Evolutionary conservation across 2,113 vertebrate genomes (phyloP).

Genomic region (human (Homo sapiens)): DNA sequence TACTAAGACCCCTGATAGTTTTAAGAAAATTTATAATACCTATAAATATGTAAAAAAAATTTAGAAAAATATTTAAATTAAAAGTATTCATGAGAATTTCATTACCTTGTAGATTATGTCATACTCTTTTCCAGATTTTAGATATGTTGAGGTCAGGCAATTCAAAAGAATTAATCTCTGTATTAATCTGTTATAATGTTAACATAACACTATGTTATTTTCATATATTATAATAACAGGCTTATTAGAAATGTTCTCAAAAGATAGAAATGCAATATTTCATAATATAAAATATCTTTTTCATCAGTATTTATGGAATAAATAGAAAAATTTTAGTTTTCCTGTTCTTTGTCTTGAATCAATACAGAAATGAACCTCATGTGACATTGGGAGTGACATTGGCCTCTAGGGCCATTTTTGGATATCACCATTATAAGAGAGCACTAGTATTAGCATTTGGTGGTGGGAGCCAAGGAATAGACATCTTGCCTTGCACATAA

Average conservation of each 20-base stretch:
- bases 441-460: neutral
- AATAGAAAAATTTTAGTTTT: neutral
- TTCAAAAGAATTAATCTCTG: neutral
- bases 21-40: neutral
- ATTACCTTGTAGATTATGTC: neutral
- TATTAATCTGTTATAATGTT: neutral
- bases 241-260: neutral
- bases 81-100: neutral
- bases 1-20: neutral
- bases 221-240: neutral
- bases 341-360: neutral
- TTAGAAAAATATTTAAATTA: conserved; percentile 8
- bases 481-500: neutral
- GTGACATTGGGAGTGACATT: fast-evolving
- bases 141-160: neutral
- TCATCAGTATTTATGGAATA: conserved; percentile 11
- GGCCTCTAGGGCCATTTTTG: neutral
- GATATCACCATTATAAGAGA: neutral
- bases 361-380: neutral
- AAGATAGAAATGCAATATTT: neutral
- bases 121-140: conserved; percentile 19
- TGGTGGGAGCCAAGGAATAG: neutral
- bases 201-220: neutral
- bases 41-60: neutral
- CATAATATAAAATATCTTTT: neutral